Evolutionary conservation across 2,888 invertebrate species (phyloP).

Genomic region (Prosapia bicincta): DNA sequence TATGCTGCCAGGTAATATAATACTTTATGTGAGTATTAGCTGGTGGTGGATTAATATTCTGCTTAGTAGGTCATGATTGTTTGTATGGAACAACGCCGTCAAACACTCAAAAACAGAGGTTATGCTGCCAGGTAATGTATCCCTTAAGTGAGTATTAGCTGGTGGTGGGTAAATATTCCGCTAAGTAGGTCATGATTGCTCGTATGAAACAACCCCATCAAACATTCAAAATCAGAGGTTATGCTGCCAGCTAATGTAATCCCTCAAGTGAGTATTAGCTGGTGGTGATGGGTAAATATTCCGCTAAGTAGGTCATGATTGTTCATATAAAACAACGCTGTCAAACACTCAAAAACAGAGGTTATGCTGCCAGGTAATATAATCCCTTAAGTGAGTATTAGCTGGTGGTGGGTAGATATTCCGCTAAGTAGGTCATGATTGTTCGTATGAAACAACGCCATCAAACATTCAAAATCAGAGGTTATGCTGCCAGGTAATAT

Average conservation of each 20-base stretch:
- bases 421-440: too few relatives aligned
- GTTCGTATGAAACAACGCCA: constrained; percentile 93
- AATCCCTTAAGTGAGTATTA: too few relatives aligned
- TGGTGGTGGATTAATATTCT: too few relatives aligned
- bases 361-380: constrained; percentile 86
- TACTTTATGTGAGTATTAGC: too few relatives aligned
- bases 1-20: constrained; percentile 86
- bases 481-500: constrained; percentile 86
- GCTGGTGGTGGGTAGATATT: too few relatives aligned
- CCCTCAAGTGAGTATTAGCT: too few relatives aligned
- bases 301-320: too few relatives aligned
- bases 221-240: constrained; percentile 94
- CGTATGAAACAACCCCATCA: constrained; percentile 93
- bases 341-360: constrained; percentile 91
- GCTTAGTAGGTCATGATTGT: too few relatives aligned
- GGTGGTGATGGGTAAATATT: too few relatives aligned
- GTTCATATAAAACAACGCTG: constrained; percentile 93
- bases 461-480: constrained; percentile 91
- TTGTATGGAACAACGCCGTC: constrained; percentile 89
- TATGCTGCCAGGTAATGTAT: constrained; percentile 86
- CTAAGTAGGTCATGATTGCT: too few relatives aligned
- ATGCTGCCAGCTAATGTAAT: constrained; percentile 82
- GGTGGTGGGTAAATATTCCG: too few relatives aligned
- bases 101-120: constrained; percentile 94
- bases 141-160: too few relatives aligned